Evolutionary conservation across 1,140 invertebrate species (phyloP).

Genomic region (Drosophila nebulosa): DNA sequence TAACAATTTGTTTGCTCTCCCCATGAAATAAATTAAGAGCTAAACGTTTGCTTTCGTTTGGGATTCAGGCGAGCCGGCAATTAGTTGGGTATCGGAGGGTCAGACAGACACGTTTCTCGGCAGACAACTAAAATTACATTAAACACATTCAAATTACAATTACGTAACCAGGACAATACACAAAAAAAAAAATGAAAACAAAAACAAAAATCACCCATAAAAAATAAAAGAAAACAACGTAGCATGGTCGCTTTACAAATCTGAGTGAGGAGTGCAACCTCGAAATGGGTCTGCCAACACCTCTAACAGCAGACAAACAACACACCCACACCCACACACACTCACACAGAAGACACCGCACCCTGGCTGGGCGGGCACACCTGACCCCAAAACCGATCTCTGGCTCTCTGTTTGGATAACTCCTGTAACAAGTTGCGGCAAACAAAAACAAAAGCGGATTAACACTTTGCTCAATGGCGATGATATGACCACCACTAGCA

Average conservation of each 20-base stretch:
- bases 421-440: slow-evolving; percentile 43
- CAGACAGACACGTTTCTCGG: not conserved
- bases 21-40: slow-evolving; percentile 52
- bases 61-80: slow-evolving; percentile 9
- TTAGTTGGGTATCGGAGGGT: slow-evolving; percentile 18
- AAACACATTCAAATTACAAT: slow-evolving; percentile 75
- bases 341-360: slow-evolving; percentile 9
- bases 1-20: slow-evolving; percentile 51
- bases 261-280: slow-evolving; percentile 30
- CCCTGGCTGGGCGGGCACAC: slow-evolving; percentile 20
- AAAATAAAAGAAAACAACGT: slow-evolving; percentile 11
- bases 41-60: slow-evolving; percentile 20
- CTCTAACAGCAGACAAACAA: slow-evolving; percentile 14
- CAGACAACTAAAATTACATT: slow-evolving; percentile 61
- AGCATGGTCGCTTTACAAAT: slow-evolving; percentile 27
- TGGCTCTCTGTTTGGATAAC: slow-evolving; percentile 19
- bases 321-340: slow-evolving; percentile 15
- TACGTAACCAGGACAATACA: slow-evolving; percentile 50
- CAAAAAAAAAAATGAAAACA: slow-evolving; percentile 5
- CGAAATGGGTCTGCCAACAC: slow-evolving; percentile 46
- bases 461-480: slow-evolving; percentile 69
- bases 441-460: slow-evolving; percentile 78
- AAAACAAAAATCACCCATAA: not conserved
- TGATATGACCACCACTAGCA: slow-evolving; percentile 47
- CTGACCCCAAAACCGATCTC: slow-evolving; percentile 39